A percentile compares a stretch with the other conserved stretches of the same genome.
Evolutionary conservation across 2,797 vertebrate species (phyloP).

Genomic region (Molossus alvarezi): DNA sequence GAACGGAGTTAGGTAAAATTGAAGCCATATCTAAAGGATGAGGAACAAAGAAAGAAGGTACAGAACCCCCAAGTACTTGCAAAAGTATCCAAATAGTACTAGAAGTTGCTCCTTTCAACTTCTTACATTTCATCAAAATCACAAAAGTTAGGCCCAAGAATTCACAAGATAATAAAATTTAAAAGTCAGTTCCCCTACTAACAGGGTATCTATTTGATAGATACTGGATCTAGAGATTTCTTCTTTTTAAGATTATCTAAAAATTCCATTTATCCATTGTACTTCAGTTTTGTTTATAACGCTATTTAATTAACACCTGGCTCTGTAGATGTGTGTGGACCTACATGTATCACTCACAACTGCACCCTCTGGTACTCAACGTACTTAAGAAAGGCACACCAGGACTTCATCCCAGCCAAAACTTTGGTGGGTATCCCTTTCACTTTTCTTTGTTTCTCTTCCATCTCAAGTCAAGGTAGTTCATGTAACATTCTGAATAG

Average conservation of each 20-base stretch:
- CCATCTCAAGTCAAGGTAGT: neutral
- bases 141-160: neutral
- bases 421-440: neutral
- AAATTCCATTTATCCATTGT: neutral
- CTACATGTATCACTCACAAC: neutral
- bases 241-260: slow-evolving; percentile 28
- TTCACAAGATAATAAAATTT: neutral
- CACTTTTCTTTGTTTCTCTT: slow-evolving; percentile 9
- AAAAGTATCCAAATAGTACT: slow-evolving; percentile 14
- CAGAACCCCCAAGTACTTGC: neutral
- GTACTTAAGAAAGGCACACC: neutral
- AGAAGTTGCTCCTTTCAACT: neutral
- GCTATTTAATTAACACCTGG: neutral
- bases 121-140: slow-evolving; percentile 52
- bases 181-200: slow-evolving; percentile 10
- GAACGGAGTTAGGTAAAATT: neutral
- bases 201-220: neutral
- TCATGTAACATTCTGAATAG: neutral
- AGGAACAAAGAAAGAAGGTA: neutral
- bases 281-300: neutral
- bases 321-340: neutral
- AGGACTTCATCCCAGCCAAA: neutral
- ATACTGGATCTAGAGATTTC: neutral
- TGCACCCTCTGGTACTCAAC: neutral
- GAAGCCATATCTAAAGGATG: neutral